These are phyloP conservation scores for Conchocele bisecta DNA, from an alignment of 2,888 invertebrate species.

Conservation along the genomic window DNA sequence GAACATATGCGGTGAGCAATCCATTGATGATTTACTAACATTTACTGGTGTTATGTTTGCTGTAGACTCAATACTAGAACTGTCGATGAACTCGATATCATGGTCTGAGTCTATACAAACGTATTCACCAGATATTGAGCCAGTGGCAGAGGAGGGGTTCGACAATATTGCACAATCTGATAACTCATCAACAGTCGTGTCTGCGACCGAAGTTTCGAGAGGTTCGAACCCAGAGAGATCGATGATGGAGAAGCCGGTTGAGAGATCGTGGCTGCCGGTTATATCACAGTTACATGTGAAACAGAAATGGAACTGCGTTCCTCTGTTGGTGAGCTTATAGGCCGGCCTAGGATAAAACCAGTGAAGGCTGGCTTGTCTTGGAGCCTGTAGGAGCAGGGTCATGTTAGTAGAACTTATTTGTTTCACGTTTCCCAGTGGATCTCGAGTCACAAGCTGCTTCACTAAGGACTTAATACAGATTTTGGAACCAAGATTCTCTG, in stretches of 20 bases:
- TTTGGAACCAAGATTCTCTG: conserved; percentile 61
- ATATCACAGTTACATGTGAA: conserved; percentile 39
- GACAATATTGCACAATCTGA: not conserved
- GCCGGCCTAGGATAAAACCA: conserved; percentile 70
- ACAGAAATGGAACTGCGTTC: conserved; percentile 61
- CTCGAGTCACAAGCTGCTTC: conserved; percentile 65
- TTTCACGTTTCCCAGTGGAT: conserved; percentile 64
- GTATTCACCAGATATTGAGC: conserved; percentile 43
- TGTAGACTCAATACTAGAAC: not conserved
- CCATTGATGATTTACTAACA: not conserved
- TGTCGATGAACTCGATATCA: conserved; percentile 16
- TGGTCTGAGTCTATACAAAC: conserved; percentile 46
- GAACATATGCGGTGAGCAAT: not conserved
- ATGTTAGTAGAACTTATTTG: conserved; percentile 64
- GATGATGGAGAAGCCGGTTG: conserved; percentile 52
- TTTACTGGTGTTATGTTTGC: not conserved
- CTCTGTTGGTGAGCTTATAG: conserved; percentile 63
- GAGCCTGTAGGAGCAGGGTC: conserved; percentile 63
- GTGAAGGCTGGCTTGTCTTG: conserved; percentile 57
- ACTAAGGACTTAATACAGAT: conserved; percentile 61
- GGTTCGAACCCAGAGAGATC: conserved; percentile 75
- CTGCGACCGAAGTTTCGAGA: conserved; percentile 55
- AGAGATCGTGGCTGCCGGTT: conserved; percentile 55
- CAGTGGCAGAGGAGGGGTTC: conserved; percentile 20
- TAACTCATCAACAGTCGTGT: conserved; percentile 15